Percentiles rank a stretch among this genome's conserved stretches.
phyloP scores from a whole-genome alignment of 2,797 vertebrate genomes.

The Danio jaintianensis region DNA sequence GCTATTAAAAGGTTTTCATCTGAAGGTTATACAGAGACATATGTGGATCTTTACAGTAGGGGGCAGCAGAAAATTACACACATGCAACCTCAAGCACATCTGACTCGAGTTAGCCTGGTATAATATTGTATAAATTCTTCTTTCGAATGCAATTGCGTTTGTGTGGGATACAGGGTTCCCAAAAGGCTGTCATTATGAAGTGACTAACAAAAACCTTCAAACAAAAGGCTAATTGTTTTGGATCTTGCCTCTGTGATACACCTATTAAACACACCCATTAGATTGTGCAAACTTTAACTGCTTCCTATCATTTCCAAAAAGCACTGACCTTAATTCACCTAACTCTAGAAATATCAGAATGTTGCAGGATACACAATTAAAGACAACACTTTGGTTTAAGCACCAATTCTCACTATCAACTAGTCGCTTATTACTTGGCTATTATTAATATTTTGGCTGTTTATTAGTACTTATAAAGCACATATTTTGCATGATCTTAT shows the following conservation, averaged over 20 bases:
- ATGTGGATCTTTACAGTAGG: constrained; percentile 45
- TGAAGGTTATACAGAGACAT: neutral
- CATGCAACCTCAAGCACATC: constrained; percentile 16
- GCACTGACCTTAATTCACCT: neutral
- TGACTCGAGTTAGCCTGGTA: constrained; percentile 18
- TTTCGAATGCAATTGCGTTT: constrained; percentile 34
- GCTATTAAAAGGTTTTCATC: neutral
- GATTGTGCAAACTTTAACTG: constrained; percentile 64
- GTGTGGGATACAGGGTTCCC: neutral
- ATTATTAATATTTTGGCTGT: too few relatives aligned
- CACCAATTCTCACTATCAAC: too few relatives aligned
- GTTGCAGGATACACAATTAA: neutral
- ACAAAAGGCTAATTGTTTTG: constrained; percentile 30
- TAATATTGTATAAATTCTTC: constrained; percentile 8
- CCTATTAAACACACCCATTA: constrained; percentile 75
- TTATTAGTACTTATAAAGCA: too few relatives aligned
- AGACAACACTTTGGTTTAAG: too few relatives aligned
- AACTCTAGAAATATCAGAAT: neutral
- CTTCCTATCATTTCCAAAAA: constrained; percentile 58
- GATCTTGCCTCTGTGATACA: constrained; percentile 65
- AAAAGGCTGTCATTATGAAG: neutral
- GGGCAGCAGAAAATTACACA: constrained; percentile 58
- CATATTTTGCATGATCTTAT: too few relatives aligned
- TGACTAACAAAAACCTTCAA: neutral
- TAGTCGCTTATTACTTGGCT: too few relatives aligned